Conservation (phyloP, 2,113 vertebrate species). For the Argyrosomus japonicus region DNA sequence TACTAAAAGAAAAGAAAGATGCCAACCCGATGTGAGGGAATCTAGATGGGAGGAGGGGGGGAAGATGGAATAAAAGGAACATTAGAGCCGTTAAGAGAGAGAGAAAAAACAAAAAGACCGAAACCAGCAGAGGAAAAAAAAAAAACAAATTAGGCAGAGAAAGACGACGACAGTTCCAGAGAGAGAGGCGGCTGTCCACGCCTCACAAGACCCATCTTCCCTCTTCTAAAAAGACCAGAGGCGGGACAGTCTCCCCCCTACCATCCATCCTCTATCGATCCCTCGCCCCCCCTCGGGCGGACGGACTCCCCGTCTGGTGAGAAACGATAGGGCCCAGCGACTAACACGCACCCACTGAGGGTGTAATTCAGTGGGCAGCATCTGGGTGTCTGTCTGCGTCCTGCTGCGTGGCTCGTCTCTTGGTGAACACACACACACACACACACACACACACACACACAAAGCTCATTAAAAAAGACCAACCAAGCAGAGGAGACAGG, state of each 20-base stretch:
- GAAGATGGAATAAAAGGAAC: not conserved
- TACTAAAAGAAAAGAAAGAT: not conserved
- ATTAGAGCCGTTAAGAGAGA: not conserved
- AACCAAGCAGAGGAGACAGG: conserved; percentile 60
- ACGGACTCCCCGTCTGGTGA: conserved; percentile 47
- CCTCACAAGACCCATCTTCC: conserved; percentile 38
- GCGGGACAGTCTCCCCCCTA: conserved; percentile 7
- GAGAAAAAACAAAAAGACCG: not conserved
- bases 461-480: conserved; percentile 70
- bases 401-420: conserved; percentile 48
- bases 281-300: conserved; percentile 18
- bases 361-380: conserved; percentile 42
- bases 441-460: conserved; percentile 11
- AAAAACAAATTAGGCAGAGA: conserved; percentile 11
- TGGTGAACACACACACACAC: not conserved
- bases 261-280: not conserved
- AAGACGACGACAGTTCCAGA: conserved; percentile 12
- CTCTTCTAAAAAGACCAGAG: conserved; percentile 51
- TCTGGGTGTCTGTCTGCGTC: conserved; percentile 48
- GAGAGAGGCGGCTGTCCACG: conserved; percentile 49
- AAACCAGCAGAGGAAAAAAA: not conserved
- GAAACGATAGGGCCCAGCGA: conserved; percentile 46
- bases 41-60: not conserved
- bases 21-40: not conserved
- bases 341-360: conserved; percentile 41